These are phyloP conservation scores for Corythornis vintsioides DNA, from an alignment of 2,113 vertebrate genomes.

Conservation along the genomic window DNA sequence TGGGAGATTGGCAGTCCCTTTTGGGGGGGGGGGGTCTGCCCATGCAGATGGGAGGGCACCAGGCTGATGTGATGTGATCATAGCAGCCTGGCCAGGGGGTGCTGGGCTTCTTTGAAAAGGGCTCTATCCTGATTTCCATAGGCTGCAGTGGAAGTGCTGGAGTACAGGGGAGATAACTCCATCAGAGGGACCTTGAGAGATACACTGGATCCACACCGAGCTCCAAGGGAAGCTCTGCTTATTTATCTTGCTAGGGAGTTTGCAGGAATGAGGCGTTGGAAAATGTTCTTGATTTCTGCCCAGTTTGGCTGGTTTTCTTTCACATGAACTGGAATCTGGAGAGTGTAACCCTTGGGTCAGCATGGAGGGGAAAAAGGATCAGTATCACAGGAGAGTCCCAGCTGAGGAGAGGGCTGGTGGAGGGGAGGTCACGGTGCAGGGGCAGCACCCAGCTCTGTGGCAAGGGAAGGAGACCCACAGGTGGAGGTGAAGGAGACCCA, in stretches of 20 bases:
- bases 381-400: background rate
- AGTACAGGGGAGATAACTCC: background rate
- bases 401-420: background rate
- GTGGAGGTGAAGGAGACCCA: background rate
- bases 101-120: background rate
- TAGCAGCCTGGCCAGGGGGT: background rate
- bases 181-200: background rate
- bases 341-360: background rate
- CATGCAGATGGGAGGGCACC: rapidly evolving
- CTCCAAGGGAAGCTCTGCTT: background rate
- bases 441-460: background rate
- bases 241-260: background rate
- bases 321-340: background rate
- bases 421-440: rapidly evolving
- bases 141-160: background rate
- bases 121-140: background rate
- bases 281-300: background rate
- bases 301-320: background rate
- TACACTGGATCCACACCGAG: background rate
- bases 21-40: background rate
- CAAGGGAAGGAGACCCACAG: background rate
- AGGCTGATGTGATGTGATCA: rapidly evolving
- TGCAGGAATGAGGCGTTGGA: background rate
- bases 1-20: background rate
- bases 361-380: background rate